Conservation (phyloP, 2,888 invertebrate species). For the Luperina testacea region DNA sequence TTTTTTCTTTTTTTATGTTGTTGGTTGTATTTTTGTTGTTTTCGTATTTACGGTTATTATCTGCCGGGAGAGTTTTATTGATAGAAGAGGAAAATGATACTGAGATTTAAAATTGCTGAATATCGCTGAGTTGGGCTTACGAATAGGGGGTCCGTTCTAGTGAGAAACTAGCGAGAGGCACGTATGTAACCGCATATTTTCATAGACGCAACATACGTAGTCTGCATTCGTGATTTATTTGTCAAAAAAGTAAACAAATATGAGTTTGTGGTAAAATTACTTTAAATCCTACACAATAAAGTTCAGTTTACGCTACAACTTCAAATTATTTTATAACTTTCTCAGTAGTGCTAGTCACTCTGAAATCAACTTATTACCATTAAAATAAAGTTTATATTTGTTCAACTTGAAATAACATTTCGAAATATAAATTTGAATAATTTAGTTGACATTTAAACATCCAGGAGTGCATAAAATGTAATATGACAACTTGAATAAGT, state of each 20-base stretch:
- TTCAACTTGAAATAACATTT: no score
- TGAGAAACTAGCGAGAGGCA: not conserved
- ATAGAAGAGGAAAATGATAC: not conserved
- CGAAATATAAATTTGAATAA: no score
- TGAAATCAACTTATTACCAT: no score
- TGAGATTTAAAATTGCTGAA: not conserved
- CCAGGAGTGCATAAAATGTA: not conserved
- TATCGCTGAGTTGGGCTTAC: not conserved
- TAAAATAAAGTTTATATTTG: no score
- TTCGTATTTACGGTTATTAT: conserved; percentile 15
- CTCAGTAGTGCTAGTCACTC: no score
- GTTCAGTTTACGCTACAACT: no score
- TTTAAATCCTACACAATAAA: no score
- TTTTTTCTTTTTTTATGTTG: conserved; percentile 19
- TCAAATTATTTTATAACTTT: no score
- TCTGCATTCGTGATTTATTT: no score
- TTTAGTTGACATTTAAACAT: not conserved
- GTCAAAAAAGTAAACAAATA: no score
- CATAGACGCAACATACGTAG: no score
- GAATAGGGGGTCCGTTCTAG: not conserved
- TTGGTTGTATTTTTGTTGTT: conserved; percentile 11
- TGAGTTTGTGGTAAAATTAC: no score
- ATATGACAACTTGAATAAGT: not conserved
- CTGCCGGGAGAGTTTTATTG: conserved; percentile 2
- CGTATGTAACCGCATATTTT: not conserved